Percentiles rank a stretch among this genome's conserved stretches.
Evolutionary conservation across 2,888 invertebrate genomes (phyloP).

Genomic region (Deroplatys truncata): DNA sequence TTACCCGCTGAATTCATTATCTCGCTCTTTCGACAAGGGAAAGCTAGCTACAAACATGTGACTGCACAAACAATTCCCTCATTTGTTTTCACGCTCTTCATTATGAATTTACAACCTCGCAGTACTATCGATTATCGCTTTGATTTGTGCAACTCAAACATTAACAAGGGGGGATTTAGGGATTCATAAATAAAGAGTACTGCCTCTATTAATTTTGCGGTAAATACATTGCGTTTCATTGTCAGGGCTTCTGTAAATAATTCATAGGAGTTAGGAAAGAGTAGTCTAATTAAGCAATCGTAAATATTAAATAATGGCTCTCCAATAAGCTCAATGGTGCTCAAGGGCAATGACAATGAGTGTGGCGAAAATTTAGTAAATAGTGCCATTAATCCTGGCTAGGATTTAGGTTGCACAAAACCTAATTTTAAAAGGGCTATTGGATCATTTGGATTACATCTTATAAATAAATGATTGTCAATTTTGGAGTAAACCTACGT

Average conservation of each 20-base stretch:
- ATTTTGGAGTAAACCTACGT: no score
- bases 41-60: not conserved
- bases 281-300: no score
- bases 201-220: not conserved
- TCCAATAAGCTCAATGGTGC: no score
- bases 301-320: no score
- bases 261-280: not conserved
- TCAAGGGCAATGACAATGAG: no score
- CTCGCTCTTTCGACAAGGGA: not conserved
- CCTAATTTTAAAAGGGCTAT: no score
- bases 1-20: no score
- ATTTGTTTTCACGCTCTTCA: not conserved
- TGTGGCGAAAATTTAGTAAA: no score
- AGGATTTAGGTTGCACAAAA: no score
- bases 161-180: not conserved
- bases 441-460: no score
- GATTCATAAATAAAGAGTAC: not conserved
- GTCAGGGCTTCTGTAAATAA: not conserved
- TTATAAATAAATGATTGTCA: no score
- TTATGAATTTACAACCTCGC: not conserved
- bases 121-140: not conserved
- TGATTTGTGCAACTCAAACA: not conserved
- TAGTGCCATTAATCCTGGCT: no score
- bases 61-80: not conserved
- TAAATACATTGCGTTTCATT: not conserved